A percentile compares a stretch with the other conserved stretches of the same genome.
Conservation (phyloP, 2,797 vertebrate species). For the Mico argentatus region DNA sequence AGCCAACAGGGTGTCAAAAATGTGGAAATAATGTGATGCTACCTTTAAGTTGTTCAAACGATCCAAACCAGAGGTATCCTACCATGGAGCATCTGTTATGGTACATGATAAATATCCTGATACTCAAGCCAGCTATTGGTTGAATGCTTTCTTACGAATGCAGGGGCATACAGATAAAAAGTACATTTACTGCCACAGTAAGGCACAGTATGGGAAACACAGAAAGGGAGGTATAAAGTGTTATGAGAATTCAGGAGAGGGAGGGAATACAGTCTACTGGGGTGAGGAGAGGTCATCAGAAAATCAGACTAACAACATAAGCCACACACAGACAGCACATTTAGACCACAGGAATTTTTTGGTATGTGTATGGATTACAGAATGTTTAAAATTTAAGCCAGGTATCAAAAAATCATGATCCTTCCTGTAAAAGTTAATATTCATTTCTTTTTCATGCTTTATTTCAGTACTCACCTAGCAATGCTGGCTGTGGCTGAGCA, state of each 20-base stretch:
- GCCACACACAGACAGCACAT: neutral
- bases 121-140: neutral
- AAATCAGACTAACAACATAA: neutral
- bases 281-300: neutral
- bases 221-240: neutral
- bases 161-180: neutral
- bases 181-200: neutral
- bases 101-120: neutral
- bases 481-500: neutral
- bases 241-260: neutral
- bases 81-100: neutral
- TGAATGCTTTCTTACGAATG: neutral
- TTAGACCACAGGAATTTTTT: neutral
- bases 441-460: neutral
- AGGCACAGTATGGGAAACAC: neutral
- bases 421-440: neutral
- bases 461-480: neutral
- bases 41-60: constrained; percentile 21
- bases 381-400: constrained; percentile 14
- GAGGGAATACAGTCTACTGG: neutral
- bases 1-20: neutral
- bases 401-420: neutral
- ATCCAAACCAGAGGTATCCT: neutral
- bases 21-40: neutral
- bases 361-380: neutral